A percentile compares a stretch with the other conserved stretches of the same genome.
phyloP scores from a whole-genome alignment of 2,888 invertebrate species.

The Sturmia bella region DNA sequence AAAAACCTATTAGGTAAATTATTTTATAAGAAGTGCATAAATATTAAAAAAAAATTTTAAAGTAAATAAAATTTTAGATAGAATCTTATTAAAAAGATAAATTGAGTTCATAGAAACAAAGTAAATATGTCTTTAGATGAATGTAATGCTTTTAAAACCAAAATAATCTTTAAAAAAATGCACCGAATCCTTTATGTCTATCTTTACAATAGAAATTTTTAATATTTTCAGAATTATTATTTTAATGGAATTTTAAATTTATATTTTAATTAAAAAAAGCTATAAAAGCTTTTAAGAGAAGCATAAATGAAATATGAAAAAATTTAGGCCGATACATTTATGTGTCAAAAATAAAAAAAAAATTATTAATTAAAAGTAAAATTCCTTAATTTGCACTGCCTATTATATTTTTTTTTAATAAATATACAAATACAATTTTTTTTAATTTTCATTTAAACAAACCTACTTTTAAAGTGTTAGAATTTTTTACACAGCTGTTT shows the following conservation, averaged over 20 bases:
- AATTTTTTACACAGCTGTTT: slow-evolving; percentile 42
- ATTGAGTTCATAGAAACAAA: slow-evolving; percentile 62
- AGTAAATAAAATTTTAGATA: slow-evolving; percentile 73
- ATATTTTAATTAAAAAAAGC: background rate
- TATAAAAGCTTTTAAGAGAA: slow-evolving; percentile 31
- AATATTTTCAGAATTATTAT: slow-evolving; percentile 37
- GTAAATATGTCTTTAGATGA: slow-evolving; percentile 54
- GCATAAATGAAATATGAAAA: background rate
- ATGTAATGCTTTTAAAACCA: slow-evolving; percentile 72
- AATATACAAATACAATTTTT: background rate
- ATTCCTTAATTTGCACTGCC: slow-evolving; percentile 71
- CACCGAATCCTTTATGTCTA: slow-evolving; percentile 74
- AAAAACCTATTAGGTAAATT: slow-evolving; percentile 53
- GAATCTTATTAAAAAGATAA: background rate
- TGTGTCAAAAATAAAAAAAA: background rate
- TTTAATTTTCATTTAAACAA: slow-evolving; percentile 39
- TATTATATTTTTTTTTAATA: slow-evolving; percentile 47
- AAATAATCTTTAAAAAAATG: slow-evolving; percentile 74
- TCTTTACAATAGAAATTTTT: slow-evolving; percentile 42
- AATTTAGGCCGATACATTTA: slow-evolving; percentile 62
- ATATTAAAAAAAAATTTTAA: slow-evolving; percentile 77
- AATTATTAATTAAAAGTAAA: slow-evolving; percentile 36
- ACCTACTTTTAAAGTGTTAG: slow-evolving; percentile 58
- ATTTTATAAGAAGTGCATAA: slow-evolving; percentile 34
- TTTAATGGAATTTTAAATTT: slow-evolving; percentile 25